Base-by-base conservation (phyloP, 2,113 vertebrate species). In the Sphaerodactylus townsendi region DNA sequence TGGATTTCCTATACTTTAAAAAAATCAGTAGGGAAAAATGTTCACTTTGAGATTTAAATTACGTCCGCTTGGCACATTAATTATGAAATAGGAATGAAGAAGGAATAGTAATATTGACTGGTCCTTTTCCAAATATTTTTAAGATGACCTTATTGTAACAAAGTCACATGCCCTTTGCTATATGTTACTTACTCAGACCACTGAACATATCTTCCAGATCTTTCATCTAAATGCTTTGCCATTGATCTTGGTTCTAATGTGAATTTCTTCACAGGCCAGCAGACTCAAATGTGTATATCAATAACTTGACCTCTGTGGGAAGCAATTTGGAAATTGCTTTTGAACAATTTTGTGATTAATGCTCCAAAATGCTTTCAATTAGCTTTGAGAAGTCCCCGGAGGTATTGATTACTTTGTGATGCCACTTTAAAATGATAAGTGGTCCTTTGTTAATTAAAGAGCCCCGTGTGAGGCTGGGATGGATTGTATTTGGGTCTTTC, bases 301-400 rank as follows among this genome's bases (percentile, higher is more conserved):
- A 90, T 92, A 92, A 89, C 84, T 82, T 93, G 86, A 93, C 90
- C 82, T 88, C 89, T 89, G 66, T 5, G 86, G 79, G 73, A 95
- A 93, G 66, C 73, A 88, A 94, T 90, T 73, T 90, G 81, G 37
- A 93, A 93, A 91, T 90, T 93, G 83, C 46, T 83, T 87, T 37
- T 81, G 75, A 87, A 62, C 1, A 19, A 5, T 78, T 88, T 69
- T 77, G n/a, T 89, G 64, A 87, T 30, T 78, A 87, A 87, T 77
- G 79, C 17, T 21, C 59, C 89, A 78, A 81, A 88, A 84, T 72
- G 64, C 8, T 86, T 93, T 87, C 77, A 88, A 84, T 90, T 91
- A 90, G 82, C 66, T 23, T 91, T 92, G 87, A 82, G 21, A 89
- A 79, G 62, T 73, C 59, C 68, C 50, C 72, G 33, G 62, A 87